A percentile compares a stretch with the other conserved stretches of the same genome.
Evolutionary conservation across 2,113 vertebrate species (phyloP).

Genomic region (Saccopteryx bilineata): DNA sequence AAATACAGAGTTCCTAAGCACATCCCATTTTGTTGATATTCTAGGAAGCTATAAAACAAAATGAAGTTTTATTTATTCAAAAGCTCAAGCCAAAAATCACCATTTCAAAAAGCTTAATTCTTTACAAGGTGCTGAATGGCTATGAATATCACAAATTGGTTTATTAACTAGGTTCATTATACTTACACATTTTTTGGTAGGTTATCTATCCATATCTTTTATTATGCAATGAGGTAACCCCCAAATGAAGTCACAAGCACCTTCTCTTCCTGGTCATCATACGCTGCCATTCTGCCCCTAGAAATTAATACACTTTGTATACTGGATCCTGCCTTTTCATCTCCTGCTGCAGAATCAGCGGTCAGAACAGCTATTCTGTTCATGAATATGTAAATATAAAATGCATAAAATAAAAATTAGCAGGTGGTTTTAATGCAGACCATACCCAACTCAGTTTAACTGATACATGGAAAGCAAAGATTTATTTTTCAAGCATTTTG

Average conservation of each 20-base stretch:
- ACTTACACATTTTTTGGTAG: background rate
- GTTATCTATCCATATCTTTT: constrained; percentile 14
- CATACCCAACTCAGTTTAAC: constrained; percentile 11
- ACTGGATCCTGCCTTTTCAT: constrained; percentile 83
- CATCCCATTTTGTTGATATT: constrained; percentile 1
- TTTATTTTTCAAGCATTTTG: constrained; percentile 43
- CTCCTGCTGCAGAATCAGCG: constrained; percentile 84
- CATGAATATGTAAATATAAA: constrained; percentile 90
- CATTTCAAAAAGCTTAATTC: constrained; percentile 59
- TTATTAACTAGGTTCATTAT: constrained; percentile 52
- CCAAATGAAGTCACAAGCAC: constrained; percentile 47
- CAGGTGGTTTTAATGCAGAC: background rate
- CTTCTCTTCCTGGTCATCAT: constrained; percentile 79
- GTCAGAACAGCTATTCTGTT: constrained; percentile 88
- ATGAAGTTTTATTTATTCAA: constrained; percentile 66
- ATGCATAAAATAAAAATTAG: constrained; percentile 82
- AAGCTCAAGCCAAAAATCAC: background rate
- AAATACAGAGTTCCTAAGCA: background rate
- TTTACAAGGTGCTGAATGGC: constrained; percentile 27
- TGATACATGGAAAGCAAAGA: constrained; percentile 39
- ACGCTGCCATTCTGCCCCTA: constrained; percentile 77
- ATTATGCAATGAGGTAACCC: constrained; percentile 42
- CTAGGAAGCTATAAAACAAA: constrained; percentile 18
- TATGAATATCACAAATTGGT: constrained; percentile 3
- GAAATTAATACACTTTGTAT: constrained; percentile 77